Conservation (phyloP, 1,140 invertebrate species). For the Brachionus manjavacas region DNA sequence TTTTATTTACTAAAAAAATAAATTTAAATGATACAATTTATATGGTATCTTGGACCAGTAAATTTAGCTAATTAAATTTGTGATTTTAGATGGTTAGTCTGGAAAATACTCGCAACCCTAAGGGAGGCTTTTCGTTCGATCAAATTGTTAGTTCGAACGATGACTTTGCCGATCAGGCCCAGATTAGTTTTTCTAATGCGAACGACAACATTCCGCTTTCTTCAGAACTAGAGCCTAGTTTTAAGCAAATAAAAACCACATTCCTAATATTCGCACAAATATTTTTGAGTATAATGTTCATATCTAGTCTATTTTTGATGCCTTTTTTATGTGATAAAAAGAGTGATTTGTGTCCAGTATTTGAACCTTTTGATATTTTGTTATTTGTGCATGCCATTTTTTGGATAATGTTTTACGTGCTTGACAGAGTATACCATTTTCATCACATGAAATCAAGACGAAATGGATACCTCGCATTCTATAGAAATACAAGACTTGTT, state of each 20-base stretch:
- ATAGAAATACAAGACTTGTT: neutral
- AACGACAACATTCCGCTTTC: neutral
- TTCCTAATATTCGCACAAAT: neutral
- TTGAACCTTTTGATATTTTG: neutral
- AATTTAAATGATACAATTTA: neutral
- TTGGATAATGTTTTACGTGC: neutral
- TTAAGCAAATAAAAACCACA: slow-evolving; percentile 35
- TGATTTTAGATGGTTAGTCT: slow-evolving; percentile 28
- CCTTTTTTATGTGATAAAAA: neutral
- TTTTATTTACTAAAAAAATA: neutral
- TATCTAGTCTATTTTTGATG: neutral
- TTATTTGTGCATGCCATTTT: neutral
- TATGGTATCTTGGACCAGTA: neutral
- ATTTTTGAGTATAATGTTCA: neutral
- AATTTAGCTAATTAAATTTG: neutral
- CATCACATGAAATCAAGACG: slow-evolving; percentile 27
- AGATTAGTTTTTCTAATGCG: neutral
- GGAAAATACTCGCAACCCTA: slow-evolving; percentile 20
- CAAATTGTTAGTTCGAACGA: neutral
- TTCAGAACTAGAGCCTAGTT: neutral
- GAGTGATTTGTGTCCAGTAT: neutral
- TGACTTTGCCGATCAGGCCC: neutral
- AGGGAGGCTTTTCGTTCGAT: slow-evolving; percentile 21
- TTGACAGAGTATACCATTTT: slow-evolving; percentile 6
- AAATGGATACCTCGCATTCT: slow-evolving; percentile 5